Base-by-base conservation (phyloP, 1,140 invertebrate genomes). In the Probaryconus sp. region DNA sequence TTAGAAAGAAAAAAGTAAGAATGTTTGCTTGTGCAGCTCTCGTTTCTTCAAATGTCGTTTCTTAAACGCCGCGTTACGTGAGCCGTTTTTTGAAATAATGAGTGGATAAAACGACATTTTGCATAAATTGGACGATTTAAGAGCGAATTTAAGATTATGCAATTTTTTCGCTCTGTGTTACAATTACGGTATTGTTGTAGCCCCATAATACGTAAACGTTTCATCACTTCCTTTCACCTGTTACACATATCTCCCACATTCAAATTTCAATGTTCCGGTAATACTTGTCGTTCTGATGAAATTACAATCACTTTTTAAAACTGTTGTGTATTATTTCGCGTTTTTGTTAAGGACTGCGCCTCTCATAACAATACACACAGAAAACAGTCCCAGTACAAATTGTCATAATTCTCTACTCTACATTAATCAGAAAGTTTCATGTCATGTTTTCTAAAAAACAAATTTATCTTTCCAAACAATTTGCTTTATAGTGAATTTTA, bases 131-230 rank as follows among this genome's bases (percentile, higher is more conserved):
- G 37, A 58, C 20, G 48, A 55, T 55, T 70, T 20, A 9, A 31
- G 6, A 40, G 20, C 16, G 50, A 61, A 61, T 65, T 43, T 67
- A 17, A 35, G 42, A 31, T 74, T 55, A 20, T 5, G 56, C 18
- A 74, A 68, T 58, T 73, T 67, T 7, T 61, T 67, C 50, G 50
- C 63, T 21, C 48, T 56, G 48, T 51, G 71, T 60, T 69, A 70
- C 72, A 70, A 76, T 76, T 76, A 75, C 51, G 13, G 71, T 56
- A 75, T 75, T 75, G 60, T 74, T 68, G 50, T 68, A 40, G 48
- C 61, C 69, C 47, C 51, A 38, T 53, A 64, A 70, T 61, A 40
- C 60, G 72, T 65, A 40, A 53, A 63, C 10, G 53, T 76, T 76
- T 70, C 65, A n/a, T 50, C 72, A 70, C 53, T 70, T 76, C 72